These are phyloP conservation scores for Smutsia gigantea DNA, from an alignment of 2,797 vertebrate species.

Conservation along the genomic window DNA sequence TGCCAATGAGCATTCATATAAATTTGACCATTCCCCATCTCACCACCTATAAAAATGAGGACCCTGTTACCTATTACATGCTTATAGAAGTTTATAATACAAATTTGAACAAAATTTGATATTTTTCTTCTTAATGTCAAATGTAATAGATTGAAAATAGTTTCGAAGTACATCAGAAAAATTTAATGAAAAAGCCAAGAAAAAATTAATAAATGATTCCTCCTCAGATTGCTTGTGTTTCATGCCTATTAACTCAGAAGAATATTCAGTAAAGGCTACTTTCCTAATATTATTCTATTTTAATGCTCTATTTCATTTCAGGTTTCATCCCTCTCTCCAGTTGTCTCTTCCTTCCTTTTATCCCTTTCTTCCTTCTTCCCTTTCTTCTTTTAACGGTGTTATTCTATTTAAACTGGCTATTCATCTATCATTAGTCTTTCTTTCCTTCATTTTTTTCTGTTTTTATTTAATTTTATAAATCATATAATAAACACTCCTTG, in stretches of 20 bases:
- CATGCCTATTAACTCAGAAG: conserved; percentile 70
- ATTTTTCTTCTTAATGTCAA: conserved; percentile 66
- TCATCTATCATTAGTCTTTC: conserved; percentile 50
- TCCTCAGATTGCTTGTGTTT: conserved; percentile 60
- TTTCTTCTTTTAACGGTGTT: conserved; percentile 64
- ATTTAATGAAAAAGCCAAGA: not conserved
- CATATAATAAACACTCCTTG: not conserved
- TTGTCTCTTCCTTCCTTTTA: not conserved
- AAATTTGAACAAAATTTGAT: conserved; percentile 33
- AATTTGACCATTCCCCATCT: not conserved
- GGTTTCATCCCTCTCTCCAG: not conserved
- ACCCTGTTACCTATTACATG: not conserved
- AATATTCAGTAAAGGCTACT: conserved; percentile 60
- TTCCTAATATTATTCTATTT: not conserved
- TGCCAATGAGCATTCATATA: not conserved
- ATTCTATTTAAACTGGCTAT: conserved; percentile 57
- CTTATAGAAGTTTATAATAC: not conserved
- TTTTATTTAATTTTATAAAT: not conserved
- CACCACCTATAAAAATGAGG: not conserved
- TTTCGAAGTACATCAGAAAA: conserved; percentile 59
- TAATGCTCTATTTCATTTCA: not conserved
- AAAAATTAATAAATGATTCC: conserved; percentile 70
- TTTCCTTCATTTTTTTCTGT: not conserved
- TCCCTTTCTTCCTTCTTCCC: not conserved
- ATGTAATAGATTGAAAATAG: conserved; percentile 15